A percentile compares a stretch with the other conserved stretches of the same genome.
phyloP scores from a whole-genome alignment of 2,888 invertebrate genomes.

The Pardosa pseudoannulata region DNA sequence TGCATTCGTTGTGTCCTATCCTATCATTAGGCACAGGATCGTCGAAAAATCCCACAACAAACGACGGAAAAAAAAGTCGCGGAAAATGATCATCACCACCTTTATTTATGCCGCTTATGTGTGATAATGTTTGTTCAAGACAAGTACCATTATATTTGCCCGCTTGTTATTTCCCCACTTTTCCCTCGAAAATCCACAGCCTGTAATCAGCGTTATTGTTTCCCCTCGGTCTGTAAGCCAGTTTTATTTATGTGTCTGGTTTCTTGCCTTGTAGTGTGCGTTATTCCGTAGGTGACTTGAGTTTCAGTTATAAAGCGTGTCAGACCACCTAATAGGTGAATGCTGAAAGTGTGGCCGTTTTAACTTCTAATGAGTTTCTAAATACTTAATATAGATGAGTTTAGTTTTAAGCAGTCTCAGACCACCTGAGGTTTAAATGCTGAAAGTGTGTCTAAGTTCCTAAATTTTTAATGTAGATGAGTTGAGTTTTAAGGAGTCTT shows the following conservation, averaged over 20 bases:
- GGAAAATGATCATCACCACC: constrained; percentile 16
- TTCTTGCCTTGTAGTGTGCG: neutral
- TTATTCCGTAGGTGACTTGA: neutral
- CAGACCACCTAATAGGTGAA: too few species aligned
- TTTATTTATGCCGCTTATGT: constrained; percentile 26
- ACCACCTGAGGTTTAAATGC: too few species aligned
- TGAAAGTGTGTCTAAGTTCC: too few species aligned
- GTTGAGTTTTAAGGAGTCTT: too few species aligned
- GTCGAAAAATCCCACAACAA: constrained; percentile 36
- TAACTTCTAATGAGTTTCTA: too few species aligned
- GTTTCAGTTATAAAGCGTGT: too few species aligned
- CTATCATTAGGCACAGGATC: constrained; percentile 45
- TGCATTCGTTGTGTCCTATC: constrained; percentile 27
- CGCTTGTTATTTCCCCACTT: neutral
- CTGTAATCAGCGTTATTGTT: neutral
- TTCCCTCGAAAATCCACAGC: neutral
- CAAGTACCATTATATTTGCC: constrained; percentile 42
- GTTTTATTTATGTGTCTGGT: too few species aligned
- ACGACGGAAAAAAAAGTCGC: constrained; percentile 17
- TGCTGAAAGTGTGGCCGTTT: too few species aligned
- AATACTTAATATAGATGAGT: too few species aligned
- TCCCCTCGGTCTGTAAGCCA: too few species aligned
- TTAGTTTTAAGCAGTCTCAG: too few species aligned
- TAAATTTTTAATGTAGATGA: too few species aligned
- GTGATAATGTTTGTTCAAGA: constrained; percentile 33